Conservation (phyloP, 2,888 invertebrate species). For the Luffia ferchaultella region DNA sequence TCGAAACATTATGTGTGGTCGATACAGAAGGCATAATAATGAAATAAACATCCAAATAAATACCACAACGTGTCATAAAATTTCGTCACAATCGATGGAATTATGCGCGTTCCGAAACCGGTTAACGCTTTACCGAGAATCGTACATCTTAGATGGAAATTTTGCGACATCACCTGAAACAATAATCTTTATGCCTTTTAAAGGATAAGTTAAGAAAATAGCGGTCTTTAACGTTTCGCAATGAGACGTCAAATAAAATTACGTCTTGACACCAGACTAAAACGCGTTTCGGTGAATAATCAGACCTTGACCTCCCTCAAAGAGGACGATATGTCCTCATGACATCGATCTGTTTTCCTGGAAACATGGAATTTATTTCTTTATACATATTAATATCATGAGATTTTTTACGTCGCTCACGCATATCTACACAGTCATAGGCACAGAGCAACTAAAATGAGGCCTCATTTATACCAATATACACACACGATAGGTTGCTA, state of each 20-base stretch:
- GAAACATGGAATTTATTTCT: not conserved
- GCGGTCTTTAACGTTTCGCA: not conserved
- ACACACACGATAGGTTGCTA: no score
- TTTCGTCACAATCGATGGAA: not conserved
- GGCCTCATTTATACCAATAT: no score
- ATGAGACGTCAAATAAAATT: not conserved
- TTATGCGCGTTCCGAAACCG: not conserved
- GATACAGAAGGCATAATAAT: not conserved
- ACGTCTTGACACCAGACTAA: not conserved
- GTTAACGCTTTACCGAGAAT: not conserved
- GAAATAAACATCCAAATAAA: not conserved
- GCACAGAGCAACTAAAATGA: not conserved
- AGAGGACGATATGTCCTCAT: not conserved
- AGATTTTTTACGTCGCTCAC: not conserved
- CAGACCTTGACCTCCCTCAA: conserved; percentile 2
- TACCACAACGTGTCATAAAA: not conserved
- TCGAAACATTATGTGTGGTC: not conserved
- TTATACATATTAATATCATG: not conserved
- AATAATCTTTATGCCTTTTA: not conserved
- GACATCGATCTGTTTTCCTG: not conserved
- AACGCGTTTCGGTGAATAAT: not conserved
- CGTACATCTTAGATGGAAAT: not conserved
- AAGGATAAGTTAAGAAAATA: not conserved
- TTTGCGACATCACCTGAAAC: not conserved
- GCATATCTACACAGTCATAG: no score